These are phyloP conservation scores for human (Homo sapiens) DNA, from an alignment of 2,113 vertebrate genomes.

Conservation along the genomic window DNA sequence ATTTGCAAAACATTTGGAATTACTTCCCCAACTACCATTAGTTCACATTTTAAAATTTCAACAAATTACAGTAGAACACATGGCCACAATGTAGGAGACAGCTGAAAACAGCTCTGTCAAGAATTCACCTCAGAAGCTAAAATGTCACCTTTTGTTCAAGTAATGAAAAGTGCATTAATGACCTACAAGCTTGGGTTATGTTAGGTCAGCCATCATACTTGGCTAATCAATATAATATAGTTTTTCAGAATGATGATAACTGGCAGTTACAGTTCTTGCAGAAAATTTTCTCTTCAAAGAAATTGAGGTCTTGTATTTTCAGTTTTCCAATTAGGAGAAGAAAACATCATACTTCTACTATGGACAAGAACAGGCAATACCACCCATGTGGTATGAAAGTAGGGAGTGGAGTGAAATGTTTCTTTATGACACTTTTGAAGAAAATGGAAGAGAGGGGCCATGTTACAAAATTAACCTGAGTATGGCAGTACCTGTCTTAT, in stretches of 20 bases:
- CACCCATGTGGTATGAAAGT: background rate
- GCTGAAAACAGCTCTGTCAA: background rate
- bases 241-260: slow-evolving; percentile 42
- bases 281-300: slow-evolving; percentile 49
- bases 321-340: slow-evolving; percentile 51
- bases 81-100: background rate
- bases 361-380: slow-evolving; percentile 44
- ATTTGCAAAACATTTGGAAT: slow-evolving; percentile 21
- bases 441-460: slow-evolving; percentile 13
- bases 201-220: background rate
- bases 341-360: slow-evolving; percentile 39
- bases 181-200: background rate
- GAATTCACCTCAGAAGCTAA: slow-evolving; percentile 31
- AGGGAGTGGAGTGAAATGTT: background rate
- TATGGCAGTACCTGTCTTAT: slow-evolving; percentile 65
- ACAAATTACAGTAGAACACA: background rate
- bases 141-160: background rate
- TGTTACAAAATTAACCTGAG: slow-evolving; percentile 51
- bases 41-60: background rate
- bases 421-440: slow-evolving; percentile 39
- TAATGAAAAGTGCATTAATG: background rate
- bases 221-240: background rate
- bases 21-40: slow-evolving; percentile 1
- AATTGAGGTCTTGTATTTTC: slow-evolving; percentile 38
- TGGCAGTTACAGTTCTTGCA: background rate